Base-by-base conservation (phyloP, 2,113 vertebrate species). In the Delphinapterus leucas region DNA sequence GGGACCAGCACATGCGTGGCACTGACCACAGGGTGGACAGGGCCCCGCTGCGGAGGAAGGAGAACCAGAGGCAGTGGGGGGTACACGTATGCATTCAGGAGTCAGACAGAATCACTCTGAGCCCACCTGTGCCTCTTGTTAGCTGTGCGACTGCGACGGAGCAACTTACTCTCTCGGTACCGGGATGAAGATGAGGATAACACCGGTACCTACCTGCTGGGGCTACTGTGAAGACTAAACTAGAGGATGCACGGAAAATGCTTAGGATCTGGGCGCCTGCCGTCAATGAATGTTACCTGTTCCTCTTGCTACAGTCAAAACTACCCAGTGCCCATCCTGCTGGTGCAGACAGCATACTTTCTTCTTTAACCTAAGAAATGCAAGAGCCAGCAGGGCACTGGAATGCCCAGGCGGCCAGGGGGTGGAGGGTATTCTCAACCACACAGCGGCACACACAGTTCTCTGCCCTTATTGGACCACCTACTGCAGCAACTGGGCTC, bases 81-180 rank as follows among this genome's bases (percentile, higher is more conserved):
- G 60, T 31, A 47, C 9, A 21, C 8, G 6, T 13, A 14, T 5
- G 3, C 21, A 1, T 2, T 26, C 9, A 17, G 36, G 28, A 86
- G 47, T 88, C 68, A 65, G 47, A 12, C 3, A 17, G 36, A 44
- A 31, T 3, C 10, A 73, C 25, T 41, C 36, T 9, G 26, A 71
- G 53, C 21, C 13, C 83, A 65, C 11, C 49, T 41, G 17, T 28
- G 33, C 53, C 58, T 84, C 80, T 53, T 8, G 11, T 82, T 71
- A 67, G 38, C 81, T 61, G 18, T 26, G 26, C 0, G 9, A 6
- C 4, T 26, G 23, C 0, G 12, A 8, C 3, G 0, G 5, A n/a
- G 47, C 13, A 74, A 25, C 23, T 67, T 25, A 58, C 31, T 58
- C 44, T 55, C 81, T 85, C 86, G 28, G 53, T 5, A 36, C 67